Evolutionary conservation across 1,140 invertebrate genomes (phyloP).

Genomic region (Globodera rostochiensis): DNA sequence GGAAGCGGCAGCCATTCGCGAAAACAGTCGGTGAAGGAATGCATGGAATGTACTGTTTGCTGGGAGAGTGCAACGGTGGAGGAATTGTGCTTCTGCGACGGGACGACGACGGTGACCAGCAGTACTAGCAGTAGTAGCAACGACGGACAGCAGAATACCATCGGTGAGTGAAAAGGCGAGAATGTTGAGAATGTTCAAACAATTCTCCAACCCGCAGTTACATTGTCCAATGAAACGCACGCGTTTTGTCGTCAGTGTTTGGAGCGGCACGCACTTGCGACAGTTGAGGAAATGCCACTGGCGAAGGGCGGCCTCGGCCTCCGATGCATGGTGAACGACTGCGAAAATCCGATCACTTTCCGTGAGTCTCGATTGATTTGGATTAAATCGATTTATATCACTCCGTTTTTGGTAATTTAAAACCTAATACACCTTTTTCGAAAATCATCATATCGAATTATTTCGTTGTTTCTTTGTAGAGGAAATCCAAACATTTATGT

Average conservation of each 20-base stretch:
- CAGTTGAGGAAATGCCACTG: constrained; percentile 31
- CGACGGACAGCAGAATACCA: not conserved
- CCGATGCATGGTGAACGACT: constrained; percentile 26
- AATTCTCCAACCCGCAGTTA: not conserved
- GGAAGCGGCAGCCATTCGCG: not conserved
- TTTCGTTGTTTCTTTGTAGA: not conserved
- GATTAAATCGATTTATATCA: not conserved
- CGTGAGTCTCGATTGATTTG: constrained; percentile 16
- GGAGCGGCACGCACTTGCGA: constrained; percentile 19
- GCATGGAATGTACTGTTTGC: constrained; percentile 1
- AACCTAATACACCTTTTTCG: no score
- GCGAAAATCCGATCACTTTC: constrained; percentile 34
- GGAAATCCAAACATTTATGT: constrained; percentile 19
- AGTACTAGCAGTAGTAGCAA: not conserved
- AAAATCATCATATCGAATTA: no score
- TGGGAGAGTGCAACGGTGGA: not conserved
- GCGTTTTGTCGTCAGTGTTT: constrained; percentile 28
- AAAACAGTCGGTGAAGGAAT: not conserved
- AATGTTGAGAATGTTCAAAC: not conserved
- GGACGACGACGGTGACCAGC: not conserved
- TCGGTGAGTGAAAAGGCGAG: not conserved
- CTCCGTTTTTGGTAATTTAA: no score
- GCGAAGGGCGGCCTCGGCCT: constrained; percentile 32
- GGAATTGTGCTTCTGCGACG: constrained; percentile 11
- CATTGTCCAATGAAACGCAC: not conserved